Base-by-base conservation (phyloP, 2,113 vertebrate species). In the Odontesthes bonariensis region DNA sequence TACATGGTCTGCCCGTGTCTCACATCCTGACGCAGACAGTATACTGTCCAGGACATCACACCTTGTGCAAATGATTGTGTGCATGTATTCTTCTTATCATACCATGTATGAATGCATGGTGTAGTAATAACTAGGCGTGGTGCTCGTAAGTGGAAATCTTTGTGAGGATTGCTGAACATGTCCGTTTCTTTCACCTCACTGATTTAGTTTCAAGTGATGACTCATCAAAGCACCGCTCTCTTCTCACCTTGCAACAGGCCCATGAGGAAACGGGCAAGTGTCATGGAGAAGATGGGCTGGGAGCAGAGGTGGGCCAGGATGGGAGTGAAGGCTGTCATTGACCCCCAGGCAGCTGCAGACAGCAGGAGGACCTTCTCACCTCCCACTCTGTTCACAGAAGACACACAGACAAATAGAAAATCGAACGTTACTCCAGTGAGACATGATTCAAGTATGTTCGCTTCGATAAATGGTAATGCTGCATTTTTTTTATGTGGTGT, bases 291-390 rank as follows among this genome's bases (percentile, higher is more conserved):
- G 27, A 99, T 95, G 2, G 95, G 97, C 69, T 95, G 93, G 3
- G 95, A 94, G 77, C 96, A 94, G 73, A 97, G 73, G 47, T 90
- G 94, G 14, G 95, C 92, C 38, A 97, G 90, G 86, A 97, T 68
- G 0, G 97, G 97, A 0, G 96, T 98, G 85, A 96, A 88, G 1
- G 95, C 90, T 0, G 96, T 97, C 92, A 98, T 95, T 53, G 94
- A 90, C 4, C 97, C 98, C 98, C 97, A 99, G 54, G 96, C 95
- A 0, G 95, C 93, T 0, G 97, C 96, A 0, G 98, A 96, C 53
- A 98, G 92, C 61, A 99, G 86, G 32, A 99, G 93, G 38, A 99
- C 94, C 74, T 96, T 99, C 92, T 98, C 97, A 8, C 98, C 97
- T 40, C 98, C 97, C 13, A 98, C 94, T 76, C 98, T 99, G 46